Base-by-base conservation (phyloP, 1,140 invertebrate species). In the Lepidotrigona ventralis region DNA sequence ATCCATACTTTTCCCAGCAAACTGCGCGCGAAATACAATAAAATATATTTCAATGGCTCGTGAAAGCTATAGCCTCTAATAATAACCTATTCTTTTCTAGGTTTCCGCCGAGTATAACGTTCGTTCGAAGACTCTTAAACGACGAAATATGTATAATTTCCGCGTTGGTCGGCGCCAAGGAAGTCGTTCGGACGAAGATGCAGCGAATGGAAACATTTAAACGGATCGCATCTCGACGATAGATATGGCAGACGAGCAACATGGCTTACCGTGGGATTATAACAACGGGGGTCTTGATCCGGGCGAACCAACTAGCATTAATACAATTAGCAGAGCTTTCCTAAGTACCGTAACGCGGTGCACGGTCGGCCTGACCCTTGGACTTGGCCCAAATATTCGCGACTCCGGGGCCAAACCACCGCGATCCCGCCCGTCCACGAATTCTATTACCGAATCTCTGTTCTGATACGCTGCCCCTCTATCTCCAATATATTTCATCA, bases 281-380 rank as follows among this genome's bases (percentile, higher is more conserved):
- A 90, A 91, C 87, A 81, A 81, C 84, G 85, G 81, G 81, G 77
- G 77, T 80, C 87, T 89, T 90, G 90, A 92, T 91, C 90, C 88
- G 71, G 86, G 87, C 88, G 90, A 92, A 92, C 91, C 92, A 91
- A 91, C 90, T 90, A 91, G 92, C 89, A 92, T 93, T 94, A 93
- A 94, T 93, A 93, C 92, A 93, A 94, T 94, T 94, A 93, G 92
- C 90, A 85, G 85, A 91, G 92, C 91, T 93, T 92, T 91, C 88
- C 90, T 92, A 93, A 93, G 91, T 92, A 90, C 90, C 90, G 86
- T 91, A 91, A 90, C 90, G 91, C 53, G 79, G 64, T 66, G 69
- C 81, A 46, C n/a, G n/a, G 60, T 71, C 85, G 84, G 82, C 69
- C 79, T 86, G 85, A 75, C 84, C 85, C 86, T 94, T 94, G 92